A percentile compares a stretch with the other conserved stretches of the same genome.
phyloP scores from a whole-genome alignment of 92 coral and sea anemone genomes.

The Porites divaricata region DNA sequence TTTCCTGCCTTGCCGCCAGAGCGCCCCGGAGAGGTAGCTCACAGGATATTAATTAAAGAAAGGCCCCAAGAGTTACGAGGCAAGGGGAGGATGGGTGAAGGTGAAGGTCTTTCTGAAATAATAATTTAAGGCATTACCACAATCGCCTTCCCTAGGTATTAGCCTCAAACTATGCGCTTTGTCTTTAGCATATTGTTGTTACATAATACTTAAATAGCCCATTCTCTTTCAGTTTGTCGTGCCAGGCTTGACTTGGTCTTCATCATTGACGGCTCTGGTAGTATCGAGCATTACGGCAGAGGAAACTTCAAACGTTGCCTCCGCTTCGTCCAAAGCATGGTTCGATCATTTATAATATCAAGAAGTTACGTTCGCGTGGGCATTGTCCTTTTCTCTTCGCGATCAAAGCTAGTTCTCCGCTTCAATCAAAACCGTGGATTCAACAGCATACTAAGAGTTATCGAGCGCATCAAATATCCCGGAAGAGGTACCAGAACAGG shows the following conservation, averaged over 20 bases:
- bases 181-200: too few species aligned
- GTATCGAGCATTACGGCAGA: slow-evolving; percentile 69
- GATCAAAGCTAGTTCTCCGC: slow-evolving; percentile 46
- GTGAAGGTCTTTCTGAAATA: too few species aligned
- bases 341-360: slow-evolving; percentile 69
- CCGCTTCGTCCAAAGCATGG: slow-evolving; percentile 71
- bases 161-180: too few species aligned
- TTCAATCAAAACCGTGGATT: slow-evolving; percentile 49
- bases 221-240: slow-evolving; percentile 44
- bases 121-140: too few species aligned
- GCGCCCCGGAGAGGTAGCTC: too few species aligned
- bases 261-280: slow-evolving; percentile 87
- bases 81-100: too few species aligned
- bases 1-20: too few species aligned
- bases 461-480: slow-evolving; percentile 70
- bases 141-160: too few species aligned
- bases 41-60: too few species aligned
- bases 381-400: slow-evolving; percentile 62
- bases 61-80: too few species aligned
- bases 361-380: slow-evolving; percentile 65
- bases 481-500: slow-evolving; percentile 77
- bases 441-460: slow-evolving; percentile 25
- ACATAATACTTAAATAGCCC: background rate
- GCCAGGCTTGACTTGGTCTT: slow-evolving; percentile 64
- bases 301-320: slow-evolving; percentile 84